phyloP scores from a whole-genome alignment of 2,888 invertebrate species.

The Pandemis cinnamomeana region DNA sequence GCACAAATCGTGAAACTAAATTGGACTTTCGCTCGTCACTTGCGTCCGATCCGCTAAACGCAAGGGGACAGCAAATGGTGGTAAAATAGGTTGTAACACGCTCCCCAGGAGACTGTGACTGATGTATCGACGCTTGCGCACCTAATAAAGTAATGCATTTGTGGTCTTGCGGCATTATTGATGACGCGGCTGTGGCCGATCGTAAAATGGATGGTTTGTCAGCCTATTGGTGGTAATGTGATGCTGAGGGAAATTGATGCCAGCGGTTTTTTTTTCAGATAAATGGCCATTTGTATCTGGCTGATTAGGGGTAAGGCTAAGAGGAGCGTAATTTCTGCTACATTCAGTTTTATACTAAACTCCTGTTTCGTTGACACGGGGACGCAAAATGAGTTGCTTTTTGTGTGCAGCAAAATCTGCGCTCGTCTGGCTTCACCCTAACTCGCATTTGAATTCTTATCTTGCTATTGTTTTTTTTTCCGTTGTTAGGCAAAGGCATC shows the following conservation, averaged over 20 bases:
- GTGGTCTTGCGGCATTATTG: conserved; percentile 51
- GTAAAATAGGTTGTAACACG: conserved; percentile 75
- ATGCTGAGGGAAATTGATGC: neutral
- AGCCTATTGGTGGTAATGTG: neutral
- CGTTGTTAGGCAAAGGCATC: too few relatives aligned
- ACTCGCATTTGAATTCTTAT: too few relatives aligned
- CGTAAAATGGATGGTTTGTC: conserved; percentile 7
- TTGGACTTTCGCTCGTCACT: conserved; percentile 35
- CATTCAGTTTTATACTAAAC: too few relatives aligned
- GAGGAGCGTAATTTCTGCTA: too few relatives aligned
- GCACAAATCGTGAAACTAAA: neutral
- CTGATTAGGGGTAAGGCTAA: too few relatives aligned
- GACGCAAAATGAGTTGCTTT: too few relatives aligned
- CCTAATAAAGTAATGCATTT: conserved; percentile 81
- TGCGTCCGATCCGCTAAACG: conserved; percentile 44
- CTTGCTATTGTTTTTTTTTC: too few relatives aligned
- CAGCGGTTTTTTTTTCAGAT: neutral
- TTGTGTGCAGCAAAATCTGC: too few relatives aligned
- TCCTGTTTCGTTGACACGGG: too few relatives aligned
- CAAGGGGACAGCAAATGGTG: conserved; percentile 72
- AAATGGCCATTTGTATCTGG: too few relatives aligned
- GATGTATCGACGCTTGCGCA: conserved; percentile 73
- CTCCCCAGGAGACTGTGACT: conserved; percentile 73
- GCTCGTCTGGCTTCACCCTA: too few relatives aligned
- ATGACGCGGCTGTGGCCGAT: conserved; percentile 40